Evolutionary conservation across 2,797 vertebrate species (phyloP), one percentile per base, ranked within the genome.

Genomic region (Schizopygopsis malacanthus): DNA sequence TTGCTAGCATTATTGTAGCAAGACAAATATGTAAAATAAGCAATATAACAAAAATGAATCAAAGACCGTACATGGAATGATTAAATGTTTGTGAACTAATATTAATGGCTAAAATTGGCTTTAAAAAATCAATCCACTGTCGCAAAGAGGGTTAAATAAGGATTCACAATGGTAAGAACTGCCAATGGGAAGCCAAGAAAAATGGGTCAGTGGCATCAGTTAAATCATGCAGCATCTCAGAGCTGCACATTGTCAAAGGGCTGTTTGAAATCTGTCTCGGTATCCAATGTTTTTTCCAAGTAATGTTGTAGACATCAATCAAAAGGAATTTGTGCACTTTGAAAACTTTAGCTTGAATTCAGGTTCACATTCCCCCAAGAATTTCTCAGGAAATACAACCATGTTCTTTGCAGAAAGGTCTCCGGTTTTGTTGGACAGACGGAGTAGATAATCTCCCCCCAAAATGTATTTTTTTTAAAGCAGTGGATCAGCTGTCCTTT

Each of bases 381-480:
- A 85, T 28, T 1, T 69, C 11, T 43, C 39, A 50, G 67, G 28
- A 72, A 80, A 73, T 47, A n/a, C 45, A 41, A 4, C 50, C 33
- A n/a, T 82, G 33, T 3, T 56, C 67, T 56, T 59, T 71, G 9
- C 3, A 3, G 13, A 67, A 80, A 79, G 43, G 69, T 73, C 41
- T 85, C 39, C 25, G 67, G 18, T 72, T 79, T 85, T 72, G 28
- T 80, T 52, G 43, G 69, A 80, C 9, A 50, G 52, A 10, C 3
- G 2, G 41, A 37, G 50, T 37, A 65, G 67, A 65, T 85, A 80
- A 85, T 85, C 76, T 85, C 50, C 47, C 25, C 50, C 25, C 50
- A 79, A 52, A 76, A 76, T 41, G 0, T 18, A 33, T 1, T 59
- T 76, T 76, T 63, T 37, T 52, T 28, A 77, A 77, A 84, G 20